Evolutionary conservation across 2,113 vertebrate species (phyloP).

Genomic region (Perognathus longimembris): DNA sequence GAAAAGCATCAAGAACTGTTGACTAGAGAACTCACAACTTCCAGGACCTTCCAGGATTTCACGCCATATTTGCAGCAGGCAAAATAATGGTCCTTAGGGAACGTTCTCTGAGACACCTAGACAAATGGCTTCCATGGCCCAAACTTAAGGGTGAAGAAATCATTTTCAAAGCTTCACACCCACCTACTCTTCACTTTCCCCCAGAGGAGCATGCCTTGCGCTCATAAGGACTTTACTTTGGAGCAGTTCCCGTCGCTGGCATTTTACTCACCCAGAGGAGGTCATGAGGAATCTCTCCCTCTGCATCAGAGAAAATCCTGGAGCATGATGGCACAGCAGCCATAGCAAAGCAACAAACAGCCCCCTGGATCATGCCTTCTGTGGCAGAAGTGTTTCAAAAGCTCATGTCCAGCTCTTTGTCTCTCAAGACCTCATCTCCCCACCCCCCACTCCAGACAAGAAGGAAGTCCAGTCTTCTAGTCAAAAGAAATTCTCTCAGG

Average conservation of each 20-base stretch:
- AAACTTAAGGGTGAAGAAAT: not conserved
- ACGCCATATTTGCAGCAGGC: too few relatives aligned
- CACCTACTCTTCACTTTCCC: rapidly evolving
- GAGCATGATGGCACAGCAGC: not conserved
- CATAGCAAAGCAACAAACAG: not conserved
- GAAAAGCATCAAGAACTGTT: too few relatives aligned
- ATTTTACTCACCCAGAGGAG: not conserved
- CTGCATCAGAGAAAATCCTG: not conserved
- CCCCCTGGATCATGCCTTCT: too few relatives aligned
- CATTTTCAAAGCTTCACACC: not conserved
- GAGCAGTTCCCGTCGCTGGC: not conserved
- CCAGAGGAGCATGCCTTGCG: too few relatives aligned
- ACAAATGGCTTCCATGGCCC: not conserved
- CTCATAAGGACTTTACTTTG: not conserved
- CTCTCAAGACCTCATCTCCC: not conserved
- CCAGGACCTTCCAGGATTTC: too few relatives aligned
- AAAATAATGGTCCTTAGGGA: too few relatives aligned
- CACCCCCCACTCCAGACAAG: not conserved
- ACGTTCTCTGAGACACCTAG: not conserved
- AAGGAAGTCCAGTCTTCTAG: not conserved
- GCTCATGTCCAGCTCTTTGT: not conserved
- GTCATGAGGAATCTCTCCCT: not conserved
- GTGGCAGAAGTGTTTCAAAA: not conserved
- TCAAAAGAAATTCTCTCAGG: not conserved
- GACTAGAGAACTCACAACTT: too few relatives aligned